Base-by-base conservation (phyloP, 1,140 invertebrate species). In the Aphaenogaster ashmeadi region DNA sequence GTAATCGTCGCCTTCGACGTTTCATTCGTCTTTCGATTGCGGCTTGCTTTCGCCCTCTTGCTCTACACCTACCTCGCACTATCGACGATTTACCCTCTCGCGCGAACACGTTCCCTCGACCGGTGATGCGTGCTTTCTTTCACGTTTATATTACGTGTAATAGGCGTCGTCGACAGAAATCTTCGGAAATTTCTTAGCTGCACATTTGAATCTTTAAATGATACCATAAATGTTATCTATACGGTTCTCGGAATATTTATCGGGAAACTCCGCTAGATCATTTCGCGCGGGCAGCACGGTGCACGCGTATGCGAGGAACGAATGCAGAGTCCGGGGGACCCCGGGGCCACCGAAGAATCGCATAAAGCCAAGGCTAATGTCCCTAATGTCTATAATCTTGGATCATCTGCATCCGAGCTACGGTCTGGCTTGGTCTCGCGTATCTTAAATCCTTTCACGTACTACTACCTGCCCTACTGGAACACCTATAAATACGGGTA, bases 341-440 rank as follows among this genome's bases (percentile, higher is more conserved):
- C 87, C 52, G 78, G 72, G 78, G 27, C 69, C 62, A 69, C 50
- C 77, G 83, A 77, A 80, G 88, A 90, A 90, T 90, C 90, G 71
- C 86, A 85, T 75, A 87, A 67, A 80, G 87, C 66, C 75, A 83
- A 90, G 83, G 87, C 87, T 91, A 91, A 92, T 91, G 91, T 92
- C 84, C 91, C 84, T 92, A 92, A 92, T 91, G 90, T 90, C 90
- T 92, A 92, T 92, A 91, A 92, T 92, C 87, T 91, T 86, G 84
- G 89, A 92, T 92, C 88, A 90, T 91, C 89, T 91, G 91, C 91
- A 90, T 92, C 62, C 88, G 80, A 62, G 67, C 77, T 69, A 44
- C 81, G 38, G 52, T 56, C 78, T 52, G 50, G 44, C 15, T 21
- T 27, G 50, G 56, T 52, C 44, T 58, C 50, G 47, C 77, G 62